Evolutionary conservation across 2,113 vertebrate genomes (phyloP).

Genomic region (Caretta caretta): DNA sequence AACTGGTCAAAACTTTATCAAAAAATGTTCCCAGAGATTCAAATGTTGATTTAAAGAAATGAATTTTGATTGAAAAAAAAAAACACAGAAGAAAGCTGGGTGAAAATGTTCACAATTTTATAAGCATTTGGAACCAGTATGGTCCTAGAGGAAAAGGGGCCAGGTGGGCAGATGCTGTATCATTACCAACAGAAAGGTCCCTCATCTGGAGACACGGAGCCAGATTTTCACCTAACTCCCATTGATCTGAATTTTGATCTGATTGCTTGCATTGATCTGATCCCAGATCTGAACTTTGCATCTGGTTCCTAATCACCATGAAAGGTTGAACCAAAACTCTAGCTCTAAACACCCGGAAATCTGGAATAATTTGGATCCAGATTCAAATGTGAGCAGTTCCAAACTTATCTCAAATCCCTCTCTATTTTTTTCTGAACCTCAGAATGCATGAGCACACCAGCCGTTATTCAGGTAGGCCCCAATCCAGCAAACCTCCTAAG

Average conservation of each 20-base stretch:
- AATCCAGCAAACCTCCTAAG: not conserved
- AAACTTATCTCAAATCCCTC: not conserved
- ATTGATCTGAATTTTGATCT: not conserved
- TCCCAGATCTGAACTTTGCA: not conserved
- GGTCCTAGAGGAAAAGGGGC: not conserved
- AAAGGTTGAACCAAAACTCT: not conserved
- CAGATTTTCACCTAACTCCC: not conserved
- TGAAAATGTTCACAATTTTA: not conserved
- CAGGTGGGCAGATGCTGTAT: not conserved
- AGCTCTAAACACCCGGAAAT: not conserved
- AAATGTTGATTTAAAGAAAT: not conserved
- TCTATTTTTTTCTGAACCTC: not conserved
- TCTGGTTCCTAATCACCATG: not conserved
- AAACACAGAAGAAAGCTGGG: not conserved
- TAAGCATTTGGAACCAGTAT: not conserved
- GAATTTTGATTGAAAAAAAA: not conserved
- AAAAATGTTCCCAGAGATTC: not conserved
- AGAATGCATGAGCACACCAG: accelerated
- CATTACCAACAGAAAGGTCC: not conserved
- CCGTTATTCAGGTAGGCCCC: not conserved
- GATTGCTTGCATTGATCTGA: not conserved
- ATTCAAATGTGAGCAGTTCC: not conserved
- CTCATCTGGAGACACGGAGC: not conserved
- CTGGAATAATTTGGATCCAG: not conserved
- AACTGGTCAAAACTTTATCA: not conserved